Conservation (phyloP, 2,888 invertebrate genomes). For the Sarcophaga caerulescens region DNA sequence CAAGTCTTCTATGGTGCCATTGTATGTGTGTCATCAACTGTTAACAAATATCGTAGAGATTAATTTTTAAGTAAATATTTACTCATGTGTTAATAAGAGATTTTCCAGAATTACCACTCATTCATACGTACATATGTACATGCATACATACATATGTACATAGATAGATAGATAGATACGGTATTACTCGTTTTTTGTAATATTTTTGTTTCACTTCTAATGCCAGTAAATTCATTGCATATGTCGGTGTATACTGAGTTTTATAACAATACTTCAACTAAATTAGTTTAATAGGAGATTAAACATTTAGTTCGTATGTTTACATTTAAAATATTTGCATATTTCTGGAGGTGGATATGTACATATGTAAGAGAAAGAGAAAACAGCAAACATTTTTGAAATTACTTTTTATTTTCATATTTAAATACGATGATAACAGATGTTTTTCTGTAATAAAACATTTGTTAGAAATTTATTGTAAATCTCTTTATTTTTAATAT, state of each 20-base stretch:
- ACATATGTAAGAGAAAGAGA: background rate
- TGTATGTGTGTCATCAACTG: background rate
- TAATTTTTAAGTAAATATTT: slow-evolving; percentile 45
- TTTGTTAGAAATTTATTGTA: too few relatives aligned
- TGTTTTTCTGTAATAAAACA: too few relatives aligned
- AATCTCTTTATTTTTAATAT: too few relatives aligned
- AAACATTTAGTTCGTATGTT: background rate
- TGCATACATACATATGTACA: background rate
- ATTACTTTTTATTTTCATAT: too few relatives aligned
- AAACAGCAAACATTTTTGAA: background rate
- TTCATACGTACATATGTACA: background rate
- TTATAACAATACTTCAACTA: background rate
- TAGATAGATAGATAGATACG: too few relatives aligned
- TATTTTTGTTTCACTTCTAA: too few relatives aligned
- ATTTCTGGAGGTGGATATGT: background rate
- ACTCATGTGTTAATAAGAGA: slow-evolving; percentile 26
- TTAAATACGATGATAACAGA: too few relatives aligned
- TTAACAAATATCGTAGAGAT: slow-evolving; percentile 34
- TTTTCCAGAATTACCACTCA: background rate
- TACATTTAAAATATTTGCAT: background rate
- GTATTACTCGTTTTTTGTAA: too few relatives aligned
- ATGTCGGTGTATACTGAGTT: background rate
- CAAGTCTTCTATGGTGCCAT: background rate
- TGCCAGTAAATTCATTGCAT: background rate
- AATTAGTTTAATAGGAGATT: background rate